Conservation (phyloP, 2,797 vertebrate species). For the Molossus molossus region DNA sequence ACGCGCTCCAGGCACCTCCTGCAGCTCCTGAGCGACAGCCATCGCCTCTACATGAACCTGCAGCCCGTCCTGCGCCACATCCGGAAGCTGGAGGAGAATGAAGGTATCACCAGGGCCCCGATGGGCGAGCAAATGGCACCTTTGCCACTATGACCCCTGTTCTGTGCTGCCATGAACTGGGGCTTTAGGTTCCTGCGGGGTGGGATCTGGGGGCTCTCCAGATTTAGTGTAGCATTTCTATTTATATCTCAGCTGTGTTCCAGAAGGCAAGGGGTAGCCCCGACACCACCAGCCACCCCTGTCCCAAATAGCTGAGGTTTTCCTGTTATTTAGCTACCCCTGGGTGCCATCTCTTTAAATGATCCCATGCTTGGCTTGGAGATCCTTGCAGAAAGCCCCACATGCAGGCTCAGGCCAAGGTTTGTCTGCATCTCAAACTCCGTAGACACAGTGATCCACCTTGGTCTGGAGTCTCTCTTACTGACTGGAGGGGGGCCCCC, state of each 20-base stretch:
- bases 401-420: not conserved
- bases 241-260: not conserved
- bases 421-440: not conserved
- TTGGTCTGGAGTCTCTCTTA: not conserved
- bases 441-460: not conserved
- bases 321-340: not conserved
- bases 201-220: not conserved
- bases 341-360: not conserved
- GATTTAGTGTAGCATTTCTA: not conserved
- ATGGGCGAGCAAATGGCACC: not conserved
- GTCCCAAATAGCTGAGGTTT: not conserved
- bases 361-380: not conserved
- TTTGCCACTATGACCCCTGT: not conserved
- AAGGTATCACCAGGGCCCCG: slow-evolving; percentile 90
- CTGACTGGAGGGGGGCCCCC: not conserved
- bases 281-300: not conserved
- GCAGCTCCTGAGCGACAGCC: slow-evolving; percentile 98
- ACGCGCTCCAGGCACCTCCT: slow-evolving; percentile 96
- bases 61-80: slow-evolving; percentile 98
- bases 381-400: not conserved
- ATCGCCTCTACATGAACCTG: slow-evolving; percentile 99
- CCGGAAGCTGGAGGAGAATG: slow-evolving; percentile 96
- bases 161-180: not conserved
- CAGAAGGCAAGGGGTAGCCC: not conserved
- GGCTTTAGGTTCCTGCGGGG: not conserved